These are phyloP conservation scores for Naja naja DNA, from an alignment of 2,113 vertebrate genomes.

Conservation along the genomic window DNA sequence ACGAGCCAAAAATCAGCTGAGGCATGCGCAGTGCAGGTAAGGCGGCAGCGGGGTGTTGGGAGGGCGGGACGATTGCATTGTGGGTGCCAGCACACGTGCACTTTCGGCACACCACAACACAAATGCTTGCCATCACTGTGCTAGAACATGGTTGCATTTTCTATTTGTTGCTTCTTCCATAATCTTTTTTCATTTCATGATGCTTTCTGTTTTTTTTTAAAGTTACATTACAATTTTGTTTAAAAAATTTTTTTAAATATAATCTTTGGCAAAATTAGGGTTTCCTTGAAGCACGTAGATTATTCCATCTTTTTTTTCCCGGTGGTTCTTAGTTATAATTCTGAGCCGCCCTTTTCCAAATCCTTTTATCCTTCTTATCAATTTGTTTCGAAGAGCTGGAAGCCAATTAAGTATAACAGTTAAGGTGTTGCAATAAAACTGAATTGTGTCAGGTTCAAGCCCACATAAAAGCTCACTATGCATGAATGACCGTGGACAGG, in stretches of 20 bases:
- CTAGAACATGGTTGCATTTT: not conserved
- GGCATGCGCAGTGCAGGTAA: too few species aligned
- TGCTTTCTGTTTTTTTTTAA: not conserved
- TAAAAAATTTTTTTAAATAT: too few species aligned
- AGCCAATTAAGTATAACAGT: not conserved
- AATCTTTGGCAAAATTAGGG: not conserved
- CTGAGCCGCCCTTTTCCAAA: not conserved
- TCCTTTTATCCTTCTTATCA: not conserved
- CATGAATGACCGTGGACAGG: not conserved
- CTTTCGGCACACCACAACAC: too few species aligned
- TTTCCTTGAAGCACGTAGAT: not conserved
- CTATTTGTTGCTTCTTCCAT: not conserved
- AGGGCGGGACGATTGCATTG: too few species aligned
- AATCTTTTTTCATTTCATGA: not conserved
- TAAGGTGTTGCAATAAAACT: not conserved
- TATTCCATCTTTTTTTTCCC: not conserved
- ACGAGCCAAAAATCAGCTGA: too few species aligned
- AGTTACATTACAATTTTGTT: not conserved
- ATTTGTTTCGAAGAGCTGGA: not conserved
- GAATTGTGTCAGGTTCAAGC: not conserved
- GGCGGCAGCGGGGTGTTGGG: too few species aligned
- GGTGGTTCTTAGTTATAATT: not conserved
- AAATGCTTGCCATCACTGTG: too few species aligned
- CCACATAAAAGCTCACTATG: not conserved
- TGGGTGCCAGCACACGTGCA: too few species aligned